Percentiles rank a stretch among this genome's conserved stretches.
Conservation (phyloP, 1,140 invertebrate species). For the Aplysia californica region DNA sequence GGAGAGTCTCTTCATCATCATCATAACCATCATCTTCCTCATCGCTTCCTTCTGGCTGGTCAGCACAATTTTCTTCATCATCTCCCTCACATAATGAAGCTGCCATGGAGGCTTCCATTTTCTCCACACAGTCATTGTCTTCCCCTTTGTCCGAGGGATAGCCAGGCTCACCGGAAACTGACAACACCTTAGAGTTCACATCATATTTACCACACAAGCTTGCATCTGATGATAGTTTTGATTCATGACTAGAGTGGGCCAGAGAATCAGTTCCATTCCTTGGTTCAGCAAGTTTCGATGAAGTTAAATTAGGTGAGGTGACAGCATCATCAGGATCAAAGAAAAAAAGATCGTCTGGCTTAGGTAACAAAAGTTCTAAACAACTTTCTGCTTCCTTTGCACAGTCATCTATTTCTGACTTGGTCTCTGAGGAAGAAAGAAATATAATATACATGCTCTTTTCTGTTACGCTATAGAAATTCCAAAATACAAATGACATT, state of each 20-base stretch:
- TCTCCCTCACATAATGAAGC: background rate
- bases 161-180: background rate
- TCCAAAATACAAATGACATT: background rate
- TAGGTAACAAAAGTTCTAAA: conserved; percentile 65
- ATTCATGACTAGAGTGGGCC: background rate
- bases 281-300: background rate
- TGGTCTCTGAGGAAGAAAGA: conserved; percentile 39
- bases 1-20: conserved; percentile 35
- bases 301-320: background rate
- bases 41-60: background rate
- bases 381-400: conserved; percentile 65
- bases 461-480: too few species aligned
- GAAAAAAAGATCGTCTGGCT: conserved; percentile 59
- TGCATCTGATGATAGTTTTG: too few species aligned
- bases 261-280: background rate
- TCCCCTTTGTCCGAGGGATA: background rate
- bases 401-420: conserved; percentile 51
- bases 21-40: conserved; percentile 31
- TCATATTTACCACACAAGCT: background rate
- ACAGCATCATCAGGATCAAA: background rate
- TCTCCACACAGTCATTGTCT: background rate
- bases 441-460: background rate
- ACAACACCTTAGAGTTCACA: background rate
- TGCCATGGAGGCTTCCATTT: background rate
- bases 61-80: conserved; percentile 9